Evolutionary conservation across 2,888 invertebrate species (phyloP), one percentile per base, ranked within the genome.

Genomic region (Trissolcus japonicus): DNA sequence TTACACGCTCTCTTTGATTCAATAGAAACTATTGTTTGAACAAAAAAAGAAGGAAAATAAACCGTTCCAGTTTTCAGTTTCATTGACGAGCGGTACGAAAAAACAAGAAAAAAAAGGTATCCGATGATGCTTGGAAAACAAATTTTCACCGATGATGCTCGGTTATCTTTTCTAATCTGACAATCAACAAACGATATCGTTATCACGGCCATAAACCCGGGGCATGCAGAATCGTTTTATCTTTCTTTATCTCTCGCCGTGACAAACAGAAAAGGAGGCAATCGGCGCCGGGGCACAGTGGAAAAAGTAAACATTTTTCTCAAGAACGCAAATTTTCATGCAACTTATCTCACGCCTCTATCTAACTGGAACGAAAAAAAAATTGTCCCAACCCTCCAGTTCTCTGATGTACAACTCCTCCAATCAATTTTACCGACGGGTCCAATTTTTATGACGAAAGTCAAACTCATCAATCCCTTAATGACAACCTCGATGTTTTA

Each of bases 191-290:
- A 59, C 46, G 57, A 46, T 46, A 59, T 7, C 50, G 35, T 21
- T 60, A 60, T 60, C 60, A 19, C 60, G 17, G 16, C 50, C 16
- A 35, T 60, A 60, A 60, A 60, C 48, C 50, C 14, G 19, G 35
- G 21, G 35, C 50, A 35, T 25, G 14, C 48, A n/a, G 35, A 60
- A 60, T 60, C 50, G 50, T 19, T 16, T 60, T 60, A 50, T 50
- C 50, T 60, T 41, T 16, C 59, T 50, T 60, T 60, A 60, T 60
- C 50, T 60, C 13, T 14, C 48, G 17, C 2, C 16, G 7, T 35
- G 7, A 54, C 54, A 65, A 63, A 72, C 54, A 65, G 53, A 71
- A 62, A 71, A 43, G n/a, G 46, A 41, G 59, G 59, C 48, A 63
- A 71, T 57, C 56, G n/a, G n/a, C n/a, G 56, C 46, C 29, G 46